Conservation (phyloP, 2,113 vertebrate species). For the Cryptomyrus ogoouensis region DNA sequence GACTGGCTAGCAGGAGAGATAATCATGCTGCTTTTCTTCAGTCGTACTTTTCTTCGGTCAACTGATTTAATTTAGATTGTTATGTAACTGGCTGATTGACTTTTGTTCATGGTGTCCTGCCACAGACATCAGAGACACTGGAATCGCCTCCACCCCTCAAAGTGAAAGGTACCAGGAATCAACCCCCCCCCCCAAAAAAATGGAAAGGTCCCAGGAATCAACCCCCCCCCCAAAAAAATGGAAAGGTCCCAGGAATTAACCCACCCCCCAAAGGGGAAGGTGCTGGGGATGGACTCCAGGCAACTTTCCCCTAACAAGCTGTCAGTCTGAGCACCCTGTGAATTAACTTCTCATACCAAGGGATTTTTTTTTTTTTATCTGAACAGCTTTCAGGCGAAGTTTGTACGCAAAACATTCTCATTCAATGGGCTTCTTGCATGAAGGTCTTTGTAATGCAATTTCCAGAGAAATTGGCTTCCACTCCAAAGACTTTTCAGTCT, state of each 20-base stretch:
- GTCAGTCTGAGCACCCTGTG: not conserved
- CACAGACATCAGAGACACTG: not conserved
- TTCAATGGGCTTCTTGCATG: not conserved
- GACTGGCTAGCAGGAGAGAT: not conserved
- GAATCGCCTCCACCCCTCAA: too few relatives aligned
- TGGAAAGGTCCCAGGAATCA: too few relatives aligned
- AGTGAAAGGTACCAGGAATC: too few relatives aligned
- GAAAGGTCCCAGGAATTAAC: too few relatives aligned
- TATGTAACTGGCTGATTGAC: not conserved
- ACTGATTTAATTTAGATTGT: not conserved
- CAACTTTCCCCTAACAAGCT: not conserved
- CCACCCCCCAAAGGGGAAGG: too few relatives aligned
- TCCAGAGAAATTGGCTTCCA: not conserved
- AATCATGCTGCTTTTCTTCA: not conserved
- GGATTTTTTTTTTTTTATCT: not conserved
- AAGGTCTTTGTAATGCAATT: not conserved
- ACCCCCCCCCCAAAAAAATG: too few relatives aligned
- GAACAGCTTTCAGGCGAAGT: not conserved
- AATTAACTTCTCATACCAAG: not conserved
- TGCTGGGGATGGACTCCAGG: too few relatives aligned
- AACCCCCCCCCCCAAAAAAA: too few relatives aligned
- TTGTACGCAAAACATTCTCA: not conserved
- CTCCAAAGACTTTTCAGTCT: not conserved
- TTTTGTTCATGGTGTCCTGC: not conserved
- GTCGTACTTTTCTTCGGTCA: not conserved